A percentile compares a stretch with the other conserved stretches of the same genome.
Conservation (phyloP, 2,113 vertebrate genomes). For the Plestiodon gilberti region DNA sequence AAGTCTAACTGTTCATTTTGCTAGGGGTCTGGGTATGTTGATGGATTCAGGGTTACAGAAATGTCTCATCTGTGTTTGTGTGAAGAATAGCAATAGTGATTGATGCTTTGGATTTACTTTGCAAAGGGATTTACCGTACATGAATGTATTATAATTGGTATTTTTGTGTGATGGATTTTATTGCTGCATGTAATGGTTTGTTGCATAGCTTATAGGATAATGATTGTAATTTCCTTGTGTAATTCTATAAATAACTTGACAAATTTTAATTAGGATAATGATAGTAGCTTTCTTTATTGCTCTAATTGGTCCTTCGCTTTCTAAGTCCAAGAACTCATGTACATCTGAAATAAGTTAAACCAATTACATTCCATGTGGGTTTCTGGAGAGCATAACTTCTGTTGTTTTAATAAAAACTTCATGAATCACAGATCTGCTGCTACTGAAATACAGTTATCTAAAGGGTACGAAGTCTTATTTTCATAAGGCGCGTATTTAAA, state of each 20-base stretch:
- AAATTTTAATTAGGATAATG: slow-evolving; percentile 75
- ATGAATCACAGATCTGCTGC: slow-evolving; percentile 32
- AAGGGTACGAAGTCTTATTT: background rate
- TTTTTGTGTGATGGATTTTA: slow-evolving; percentile 75
- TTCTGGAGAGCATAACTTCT: slow-evolving; percentile 53
- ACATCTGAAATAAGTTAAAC: slow-evolving; percentile 43
- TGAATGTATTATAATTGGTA: slow-evolving; percentile 71
- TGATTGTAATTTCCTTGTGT: slow-evolving; percentile 73
- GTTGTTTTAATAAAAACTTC: slow-evolving; percentile 31
- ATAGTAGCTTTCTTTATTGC: slow-evolving; percentile 53
- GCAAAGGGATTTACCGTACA: slow-evolving; percentile 58
- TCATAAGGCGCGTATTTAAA: background rate
- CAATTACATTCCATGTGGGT: slow-evolving; percentile 45
- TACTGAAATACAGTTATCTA: slow-evolving; percentile 44
- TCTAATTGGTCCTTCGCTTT: slow-evolving; percentile 57
- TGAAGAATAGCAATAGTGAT: slow-evolving; percentile 39
- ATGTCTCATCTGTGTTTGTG: slow-evolving; percentile 34
- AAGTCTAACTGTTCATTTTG: slow-evolving; percentile 34
- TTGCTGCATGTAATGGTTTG: slow-evolving; percentile 75
- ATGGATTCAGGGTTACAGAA: slow-evolving; percentile 26
- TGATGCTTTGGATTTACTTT: slow-evolving; percentile 63
- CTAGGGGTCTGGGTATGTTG: slow-evolving; percentile 19
- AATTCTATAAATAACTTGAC: slow-evolving; percentile 75
- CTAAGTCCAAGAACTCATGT: slow-evolving; percentile 55
- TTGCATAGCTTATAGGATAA: slow-evolving; percentile 75